Base-by-base conservation (phyloP, 2,113 vertebrate genomes). In the Sclerurus mexicanus region DNA sequence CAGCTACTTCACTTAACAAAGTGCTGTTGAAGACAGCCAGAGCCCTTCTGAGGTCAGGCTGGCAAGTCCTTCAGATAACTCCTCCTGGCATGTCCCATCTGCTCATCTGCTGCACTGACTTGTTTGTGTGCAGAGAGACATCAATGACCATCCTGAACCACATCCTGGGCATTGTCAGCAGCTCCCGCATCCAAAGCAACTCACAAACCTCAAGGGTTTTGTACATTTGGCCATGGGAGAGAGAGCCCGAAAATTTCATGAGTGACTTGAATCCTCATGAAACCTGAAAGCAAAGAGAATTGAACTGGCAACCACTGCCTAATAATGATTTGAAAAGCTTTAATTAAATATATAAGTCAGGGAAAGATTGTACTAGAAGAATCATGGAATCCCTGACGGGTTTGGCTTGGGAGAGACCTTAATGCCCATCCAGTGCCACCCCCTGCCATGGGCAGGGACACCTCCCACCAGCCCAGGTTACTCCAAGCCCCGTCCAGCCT, bases 381-480 rank as follows among this genome's bases (percentile, higher is more conserved):
- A 40, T 27, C 44, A 66, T 33, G 22, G 50, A 58, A 28, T 11
- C 31, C 17, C 25, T 22, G 5, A 0, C 0, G 17, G 35, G 50
- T 2, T 31, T 31, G 58, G 24, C 7, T 2, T 14, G 21, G 33
- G 5, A 77, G 17, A 33, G n/a, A 11, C 6, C 55, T 3, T 9
- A 55, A 55, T 12, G 0, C 16, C 13, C 40, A 6, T 1, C 55
- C 55, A 21, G 1, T 4, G 1, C 47, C 56, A 16, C 6, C 31
- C 23, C 37, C 46, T 27, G 37, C 44, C 53, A 3, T 12, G 73
- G 37, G 39, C 85, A 71, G 64, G 47, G 85, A 63, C 66, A 14
- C 30, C n/a, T 71, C 4, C 66, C 58, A 17, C 49, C 18, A 10
- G 4, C 3, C 75, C 75, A 62, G 55, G 44, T 14, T 33, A n/a